A percentile compares a stretch with the other conserved stretches of the same genome.
Conservation (phyloP, 1,140 invertebrate species). For the Brachionus asplanchnoidis region DNA sequence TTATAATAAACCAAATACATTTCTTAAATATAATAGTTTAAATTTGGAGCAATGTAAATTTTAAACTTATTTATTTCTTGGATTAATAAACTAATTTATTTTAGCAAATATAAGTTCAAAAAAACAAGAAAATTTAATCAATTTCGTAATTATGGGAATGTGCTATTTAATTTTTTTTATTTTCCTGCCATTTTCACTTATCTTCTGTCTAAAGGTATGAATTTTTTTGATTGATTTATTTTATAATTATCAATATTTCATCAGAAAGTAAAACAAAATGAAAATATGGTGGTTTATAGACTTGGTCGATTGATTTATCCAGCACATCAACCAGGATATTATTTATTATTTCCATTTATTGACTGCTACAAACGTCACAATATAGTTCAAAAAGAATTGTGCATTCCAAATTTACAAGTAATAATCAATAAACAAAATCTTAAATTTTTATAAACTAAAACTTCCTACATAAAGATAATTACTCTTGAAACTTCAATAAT, state of each 20-base stretch:
- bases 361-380: background rate
- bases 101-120: background rate
- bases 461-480: background rate
- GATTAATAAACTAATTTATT: background rate
- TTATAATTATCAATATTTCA: background rate
- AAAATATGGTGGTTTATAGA: conserved; percentile 37
- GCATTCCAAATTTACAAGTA: conserved; percentile 30
- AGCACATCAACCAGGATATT: background rate
- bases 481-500: conserved; percentile 3
- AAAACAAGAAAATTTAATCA: background rate
- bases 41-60: background rate
- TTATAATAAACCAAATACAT: background rate
- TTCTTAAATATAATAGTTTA: background rate
- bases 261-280: conserved; percentile 36
- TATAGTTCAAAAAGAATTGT: conserved; percentile 7
- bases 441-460: background rate
- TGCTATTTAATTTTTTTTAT: background rate
- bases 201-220: conserved; percentile 18
- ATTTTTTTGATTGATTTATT: background rate
- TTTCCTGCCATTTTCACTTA: background rate
- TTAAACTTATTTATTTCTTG: background rate
- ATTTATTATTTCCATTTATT: conserved; percentile 36
- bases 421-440: background rate
- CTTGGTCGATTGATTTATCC: background rate
- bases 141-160: background rate